Percentiles rank a stretch among this genome's conserved stretches.
These are phyloP conservation scores for Apostichopus californicus DNA, from an alignment of 35 echinoderm and acorn worm genomes.

Conservation along the genomic window DNA sequence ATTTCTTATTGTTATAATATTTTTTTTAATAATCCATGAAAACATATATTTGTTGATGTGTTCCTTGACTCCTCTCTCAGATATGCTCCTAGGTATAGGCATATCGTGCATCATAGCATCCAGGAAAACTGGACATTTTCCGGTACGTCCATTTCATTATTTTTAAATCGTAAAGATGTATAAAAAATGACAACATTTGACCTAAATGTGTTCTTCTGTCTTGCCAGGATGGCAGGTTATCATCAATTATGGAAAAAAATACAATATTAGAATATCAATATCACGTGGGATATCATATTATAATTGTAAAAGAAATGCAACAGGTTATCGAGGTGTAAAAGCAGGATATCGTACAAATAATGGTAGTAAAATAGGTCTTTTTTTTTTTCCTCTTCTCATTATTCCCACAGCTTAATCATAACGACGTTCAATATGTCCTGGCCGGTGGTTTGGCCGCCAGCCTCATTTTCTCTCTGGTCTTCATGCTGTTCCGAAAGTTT, in stretches of 20 bases:
- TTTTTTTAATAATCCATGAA: too few species aligned
- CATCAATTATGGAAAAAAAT: too few species aligned
- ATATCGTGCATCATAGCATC: conserved; percentile 87
- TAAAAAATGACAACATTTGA: too few species aligned
- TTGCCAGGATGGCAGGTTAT: too few species aligned
- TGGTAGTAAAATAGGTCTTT: neutral
- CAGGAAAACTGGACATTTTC: conserved; percentile 50
- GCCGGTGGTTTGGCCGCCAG: conserved; percentile 72
- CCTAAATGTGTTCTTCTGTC: too few species aligned
- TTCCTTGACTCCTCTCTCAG: conserved; percentile 46
- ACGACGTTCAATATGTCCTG: conserved; percentile 71
- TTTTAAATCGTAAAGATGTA: neutral
- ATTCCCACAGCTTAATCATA: conserved; percentile 48
- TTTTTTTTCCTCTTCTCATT: conserved; percentile 1
- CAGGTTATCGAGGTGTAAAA: too few species aligned
- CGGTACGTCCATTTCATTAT: conserved; percentile 61
- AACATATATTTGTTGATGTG: too few species aligned
- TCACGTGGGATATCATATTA: too few species aligned
- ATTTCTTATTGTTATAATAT: too few species aligned
- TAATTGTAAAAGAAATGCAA: too few species aligned
- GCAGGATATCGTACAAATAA: too few species aligned
- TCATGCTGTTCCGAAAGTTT: conserved; percentile 77
- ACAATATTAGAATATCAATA: too few species aligned
- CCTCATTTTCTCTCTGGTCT: conserved; percentile 81
- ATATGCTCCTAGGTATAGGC: conserved; percentile 96